Conservation (phyloP, 2,888 invertebrate genomes). For the Drosophila neonasuta region DNA sequence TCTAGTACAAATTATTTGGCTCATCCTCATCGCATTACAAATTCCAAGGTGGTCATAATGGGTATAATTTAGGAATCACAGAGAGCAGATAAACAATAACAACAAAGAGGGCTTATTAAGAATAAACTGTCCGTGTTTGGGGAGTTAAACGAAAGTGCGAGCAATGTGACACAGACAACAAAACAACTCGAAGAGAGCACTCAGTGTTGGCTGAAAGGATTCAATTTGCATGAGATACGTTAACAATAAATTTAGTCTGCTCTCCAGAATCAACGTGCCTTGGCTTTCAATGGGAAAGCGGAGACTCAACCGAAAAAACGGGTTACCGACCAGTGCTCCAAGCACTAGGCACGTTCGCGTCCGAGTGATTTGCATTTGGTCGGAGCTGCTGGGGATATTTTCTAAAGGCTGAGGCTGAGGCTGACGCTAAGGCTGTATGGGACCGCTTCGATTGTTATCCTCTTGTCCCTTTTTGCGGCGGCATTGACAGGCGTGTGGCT, state of each 20-base stretch:
- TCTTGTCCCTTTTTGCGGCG: slow-evolving; percentile 35
- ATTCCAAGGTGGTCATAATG: slow-evolving; percentile 23
- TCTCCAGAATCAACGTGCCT: slow-evolving; percentile 25
- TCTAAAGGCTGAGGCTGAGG: background rate
- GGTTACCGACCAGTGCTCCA: slow-evolving; percentile 6
- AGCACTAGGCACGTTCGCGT: slow-evolving; percentile 59
- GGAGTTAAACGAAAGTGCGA: background rate
- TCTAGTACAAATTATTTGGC: background rate
- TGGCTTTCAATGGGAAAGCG: slow-evolving; percentile 11
- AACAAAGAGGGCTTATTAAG: slow-evolving; percentile 8
- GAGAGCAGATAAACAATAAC: slow-evolving; percentile 36
- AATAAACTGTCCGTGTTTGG: background rate
- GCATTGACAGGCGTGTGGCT: slow-evolving; percentile 57
- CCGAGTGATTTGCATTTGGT: slow-evolving; percentile 57
- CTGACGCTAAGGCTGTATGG: slow-evolving; percentile 12
- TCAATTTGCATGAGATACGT: slow-evolving; percentile 61
- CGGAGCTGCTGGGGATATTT: slow-evolving; percentile 10
- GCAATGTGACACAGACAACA: background rate
- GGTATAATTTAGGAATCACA: slow-evolving; percentile 21
- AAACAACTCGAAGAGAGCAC: background rate
- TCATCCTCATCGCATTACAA: slow-evolving; percentile 11
- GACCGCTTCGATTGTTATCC: slow-evolving; percentile 54
- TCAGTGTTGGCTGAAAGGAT: slow-evolving; percentile 39
- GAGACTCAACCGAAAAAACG: slow-evolving; percentile 3
- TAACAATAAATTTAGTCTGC: slow-evolving; percentile 59